Base-by-base conservation (phyloP, 2,888 invertebrate genomes). In the Macropis europaea region DNA sequence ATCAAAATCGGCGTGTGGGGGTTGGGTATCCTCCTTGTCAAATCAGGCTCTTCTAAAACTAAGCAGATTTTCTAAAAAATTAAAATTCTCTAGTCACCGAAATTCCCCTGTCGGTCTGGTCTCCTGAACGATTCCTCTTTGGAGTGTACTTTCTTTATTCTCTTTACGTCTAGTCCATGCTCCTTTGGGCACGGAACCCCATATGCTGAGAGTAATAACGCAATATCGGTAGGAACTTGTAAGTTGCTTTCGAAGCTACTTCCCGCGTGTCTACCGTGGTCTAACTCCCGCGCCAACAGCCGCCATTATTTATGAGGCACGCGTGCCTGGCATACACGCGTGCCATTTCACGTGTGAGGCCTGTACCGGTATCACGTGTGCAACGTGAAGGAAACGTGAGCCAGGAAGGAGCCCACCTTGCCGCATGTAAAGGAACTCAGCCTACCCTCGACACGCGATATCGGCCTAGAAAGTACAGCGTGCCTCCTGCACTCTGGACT, bases 261-360 rank as follows among this genome's bases (percentile, higher is more conserved):
- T 82, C 81, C 74, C 76, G 72, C 76, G 73, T 75, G 70, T 71
- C 77, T 70, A 61, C 56, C 59, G 57, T 61, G 62, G 61, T 42
- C 57, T 42, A 60, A 70, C 66, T 62, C 66, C 45, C 60, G 64
- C 73, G 72, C 50, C 74, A 79, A 78, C 82, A 77, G 75, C 73
- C 76, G 32, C 75, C 74, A 81, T 86, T 88, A 87, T 88, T 88
- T 88, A 88, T 86, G 82, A 85, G 74, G 54, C 54, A 72, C 81
- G 83, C 88, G 88, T 88, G 88, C 82, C 57, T 50, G 57, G 87
- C 84, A 87, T 88, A 86, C n/a, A n/a, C 75, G 66, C 73, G 79
- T 81, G 83, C 73, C 79, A 61, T 47, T 54, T 63, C 72, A 73
- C 67, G 62, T 73, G 66, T 28, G 53, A 68, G 42, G 22, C 50